phyloP scores from a whole-genome alignment of 2,113 vertebrate genomes.

The Varanus salvator region DNA sequence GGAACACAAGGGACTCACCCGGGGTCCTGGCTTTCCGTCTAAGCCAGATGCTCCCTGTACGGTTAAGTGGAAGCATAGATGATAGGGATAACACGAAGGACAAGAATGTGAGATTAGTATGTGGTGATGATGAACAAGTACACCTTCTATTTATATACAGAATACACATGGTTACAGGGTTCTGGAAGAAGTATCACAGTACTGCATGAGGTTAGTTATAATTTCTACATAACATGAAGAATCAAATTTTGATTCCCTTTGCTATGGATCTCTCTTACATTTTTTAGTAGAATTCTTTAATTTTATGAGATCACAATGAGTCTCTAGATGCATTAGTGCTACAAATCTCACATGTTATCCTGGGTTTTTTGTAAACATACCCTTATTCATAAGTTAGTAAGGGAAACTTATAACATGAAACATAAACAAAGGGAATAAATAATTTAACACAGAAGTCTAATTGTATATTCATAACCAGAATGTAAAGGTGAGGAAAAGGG shows the following conservation, averaged over 20 bases:
- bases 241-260: conserved; percentile 31
- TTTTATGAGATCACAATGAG: conserved; percentile 22
- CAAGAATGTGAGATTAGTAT: conserved; percentile 98
- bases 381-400: conserved; percentile 54
- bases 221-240: conserved; percentile 67
- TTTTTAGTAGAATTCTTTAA: conserved; percentile 19
- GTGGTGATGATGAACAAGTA: conserved; percentile 79
- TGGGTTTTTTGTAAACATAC: conserved; percentile 57
- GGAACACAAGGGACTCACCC: conserved; percentile 93
- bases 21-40: conserved; percentile 98
- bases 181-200: conserved; percentile 66
- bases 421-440: conserved; percentile 32
- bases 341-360: conserved; percentile 47
- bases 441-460: conserved; percentile 32
- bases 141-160: conserved; percentile 72
- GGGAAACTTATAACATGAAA: conserved; percentile 20
- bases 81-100: conserved; percentile 90
- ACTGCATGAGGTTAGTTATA: conserved; percentile 77
- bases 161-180: conserved; percentile 63
- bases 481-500: conserved; percentile 46
- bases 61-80: conserved; percentile 85
- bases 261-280: neutral
- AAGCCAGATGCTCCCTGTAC: conserved; percentile 99
- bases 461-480: conserved; percentile 21
- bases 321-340: neutral